These are phyloP conservation scores for Alaudala cheleensis DNA, from an alignment of 2,113 vertebrate genomes.

Conservation along the genomic window DNA sequence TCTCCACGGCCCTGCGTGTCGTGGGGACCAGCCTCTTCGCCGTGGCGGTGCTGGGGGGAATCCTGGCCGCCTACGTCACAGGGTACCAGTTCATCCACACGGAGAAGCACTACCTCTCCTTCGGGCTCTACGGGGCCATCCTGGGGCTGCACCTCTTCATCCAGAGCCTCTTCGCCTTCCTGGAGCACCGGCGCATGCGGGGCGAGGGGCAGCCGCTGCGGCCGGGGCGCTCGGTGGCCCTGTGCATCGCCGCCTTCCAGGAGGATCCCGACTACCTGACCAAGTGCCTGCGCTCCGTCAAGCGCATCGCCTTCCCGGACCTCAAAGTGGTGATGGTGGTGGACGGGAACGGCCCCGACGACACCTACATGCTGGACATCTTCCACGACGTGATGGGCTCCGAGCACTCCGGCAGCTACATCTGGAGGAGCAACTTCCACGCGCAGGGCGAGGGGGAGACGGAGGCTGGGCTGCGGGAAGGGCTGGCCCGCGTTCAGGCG, in stretches of 20 bases:
- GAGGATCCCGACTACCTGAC: constrained; percentile 95
- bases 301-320: constrained; percentile 88
- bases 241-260: constrained; percentile 96
- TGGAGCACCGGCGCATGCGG: constrained; percentile 94
- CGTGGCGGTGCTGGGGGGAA: constrained; percentile 90
- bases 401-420: constrained; percentile 80
- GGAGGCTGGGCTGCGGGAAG: constrained; percentile 63
- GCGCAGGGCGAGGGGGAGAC: constrained; percentile 75
- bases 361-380: constrained; percentile 97
- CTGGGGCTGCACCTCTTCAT: constrained; percentile 92
- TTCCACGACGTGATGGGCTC: constrained; percentile 93
- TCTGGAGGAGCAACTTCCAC: constrained; percentile 96
- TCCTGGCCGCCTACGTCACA: constrained; percentile 93
- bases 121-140: constrained; percentile 95
- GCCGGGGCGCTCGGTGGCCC: constrained; percentile 82
- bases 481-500: constrained; percentile 72
- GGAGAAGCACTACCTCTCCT: constrained; percentile 97
- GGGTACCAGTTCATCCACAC: constrained; percentile 99
- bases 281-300: constrained; percentile 90
- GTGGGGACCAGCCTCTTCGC: constrained; percentile 93
- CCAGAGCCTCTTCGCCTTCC: constrained; percentile 95
- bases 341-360: constrained; percentile 91
- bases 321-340: constrained; percentile 97
- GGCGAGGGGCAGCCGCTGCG: constrained; percentile 71
- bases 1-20: constrained; percentile 86